phyloP scores from a whole-genome alignment of 2,888 invertebrate genomes.

The Kryphioiulus occultus region DNA sequence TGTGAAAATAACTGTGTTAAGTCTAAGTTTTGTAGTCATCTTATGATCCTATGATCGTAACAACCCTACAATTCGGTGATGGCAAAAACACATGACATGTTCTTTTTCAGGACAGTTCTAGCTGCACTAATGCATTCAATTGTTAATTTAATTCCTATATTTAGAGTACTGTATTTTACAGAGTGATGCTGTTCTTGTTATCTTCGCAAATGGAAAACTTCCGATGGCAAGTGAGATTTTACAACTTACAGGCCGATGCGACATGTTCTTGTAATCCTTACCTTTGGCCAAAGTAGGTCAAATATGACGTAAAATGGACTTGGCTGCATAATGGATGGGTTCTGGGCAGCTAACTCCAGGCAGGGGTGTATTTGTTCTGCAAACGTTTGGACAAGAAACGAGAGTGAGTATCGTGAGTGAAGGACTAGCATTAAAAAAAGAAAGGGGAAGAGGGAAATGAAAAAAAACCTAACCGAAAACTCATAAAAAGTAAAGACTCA shows the following conservation, averaged over 20 bases:
- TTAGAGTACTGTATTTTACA: too few relatives aligned
- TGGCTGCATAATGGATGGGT: background rate
- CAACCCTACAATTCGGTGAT: too few relatives aligned
- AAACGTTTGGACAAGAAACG: constrained; percentile 1
- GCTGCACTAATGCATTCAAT: too few relatives aligned
- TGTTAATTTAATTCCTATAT: too few relatives aligned
- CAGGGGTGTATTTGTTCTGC: background rate
- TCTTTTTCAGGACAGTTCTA: too few relatives aligned
- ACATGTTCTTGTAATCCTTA: background rate
- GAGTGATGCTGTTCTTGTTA: too few relatives aligned
- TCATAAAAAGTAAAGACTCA: background rate
- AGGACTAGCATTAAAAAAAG: background rate
- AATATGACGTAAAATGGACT: background rate
- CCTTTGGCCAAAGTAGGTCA: background rate
- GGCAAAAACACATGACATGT: too few relatives aligned
- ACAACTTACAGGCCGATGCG: background rate
- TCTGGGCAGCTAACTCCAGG: constrained; percentile 14
- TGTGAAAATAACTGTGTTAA: too few relatives aligned
- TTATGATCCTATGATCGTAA: too few relatives aligned
- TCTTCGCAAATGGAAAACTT: background rate
- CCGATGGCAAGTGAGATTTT: background rate
- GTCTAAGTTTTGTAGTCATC: too few relatives aligned
- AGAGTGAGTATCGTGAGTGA: background rate
- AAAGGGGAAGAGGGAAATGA: background rate
- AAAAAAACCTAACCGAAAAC: background rate